Percentiles rank a stretch among this genome's conserved stretches.
phyloP scores from a whole-genome alignment of 1,140 invertebrate species.

The Eumeta japonica region DNA sequence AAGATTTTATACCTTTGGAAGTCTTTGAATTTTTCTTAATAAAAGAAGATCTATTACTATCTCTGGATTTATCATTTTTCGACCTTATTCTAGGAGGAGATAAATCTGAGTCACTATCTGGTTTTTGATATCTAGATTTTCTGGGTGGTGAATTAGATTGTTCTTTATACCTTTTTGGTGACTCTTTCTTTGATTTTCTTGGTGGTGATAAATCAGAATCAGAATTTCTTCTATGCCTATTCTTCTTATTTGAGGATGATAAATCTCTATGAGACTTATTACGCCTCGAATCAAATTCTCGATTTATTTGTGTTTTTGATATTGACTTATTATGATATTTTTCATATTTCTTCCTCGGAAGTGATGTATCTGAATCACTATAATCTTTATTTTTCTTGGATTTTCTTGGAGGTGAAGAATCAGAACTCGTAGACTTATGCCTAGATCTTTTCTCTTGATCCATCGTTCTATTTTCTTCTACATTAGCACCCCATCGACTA shows the following conservation, averaged over 20 bases:
- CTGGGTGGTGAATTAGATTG: too few relatives aligned
- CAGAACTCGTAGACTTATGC: constrained; percentile 8
- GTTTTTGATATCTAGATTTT: too few relatives aligned
- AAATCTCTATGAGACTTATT: constrained; percentile 5
- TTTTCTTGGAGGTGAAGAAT: constrained; percentile 15
- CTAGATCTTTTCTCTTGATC: constrained; percentile 5
- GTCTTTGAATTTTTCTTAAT: too few relatives aligned
- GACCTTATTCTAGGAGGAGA: constrained; percentile 2
- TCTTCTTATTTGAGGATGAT: constrained; percentile 7
- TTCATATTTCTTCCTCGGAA: constrained; percentile 21
- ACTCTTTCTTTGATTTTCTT: constrained; percentile 18
- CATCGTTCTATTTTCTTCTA: constrained; percentile 7
- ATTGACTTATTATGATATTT: constrained; percentile 11
- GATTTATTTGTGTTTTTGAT: constrained; percentile 5
- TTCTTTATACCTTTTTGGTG: constrained; percentile 13
- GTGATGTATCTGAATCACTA: constrained; percentile 27
- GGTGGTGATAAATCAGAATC: too few relatives aligned
- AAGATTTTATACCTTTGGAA: too few relatives aligned
- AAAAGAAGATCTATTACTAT: background rate
- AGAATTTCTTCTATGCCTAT: constrained; percentile 23
- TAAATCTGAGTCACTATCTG: constrained; percentile 5
- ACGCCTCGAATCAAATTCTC: constrained; percentile 3
- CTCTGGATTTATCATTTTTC: constrained; percentile 2
- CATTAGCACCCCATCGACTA: constrained; percentile 2
- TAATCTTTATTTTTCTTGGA: constrained; percentile 8